Percentiles rank a stretch among this genome's conserved stretches.
Evolutionary conservation across 2,888 invertebrate genomes (phyloP).

Genomic region (Mesochorus sp.): DNA sequence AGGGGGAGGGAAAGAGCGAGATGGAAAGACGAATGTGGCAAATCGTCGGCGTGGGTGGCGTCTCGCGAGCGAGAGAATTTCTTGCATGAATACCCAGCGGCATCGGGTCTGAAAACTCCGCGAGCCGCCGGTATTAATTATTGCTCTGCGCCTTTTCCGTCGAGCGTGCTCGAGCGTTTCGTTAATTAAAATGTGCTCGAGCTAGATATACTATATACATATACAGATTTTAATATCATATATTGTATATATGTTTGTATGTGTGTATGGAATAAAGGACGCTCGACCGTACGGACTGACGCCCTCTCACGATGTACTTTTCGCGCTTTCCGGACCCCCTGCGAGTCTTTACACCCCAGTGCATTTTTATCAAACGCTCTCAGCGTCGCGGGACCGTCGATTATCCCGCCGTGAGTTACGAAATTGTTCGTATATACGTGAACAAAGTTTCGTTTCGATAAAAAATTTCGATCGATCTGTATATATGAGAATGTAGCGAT

Average conservation of each 20-base stretch:
- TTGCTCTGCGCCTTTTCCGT: slow-evolving; percentile 66
- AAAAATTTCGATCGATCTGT: too few relatives aligned
- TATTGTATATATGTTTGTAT: background rate
- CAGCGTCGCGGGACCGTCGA: background rate
- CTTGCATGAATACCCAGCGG: slow-evolving; percentile 75
- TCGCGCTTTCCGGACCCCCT: slow-evolving; percentile 42
- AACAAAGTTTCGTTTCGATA: too few relatives aligned
- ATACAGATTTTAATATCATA: background rate
- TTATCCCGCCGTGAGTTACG: background rate
- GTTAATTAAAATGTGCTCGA: slow-evolving; percentile 63
- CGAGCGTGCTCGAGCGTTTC: slow-evolving; percentile 59
- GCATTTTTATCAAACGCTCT: slow-evolving; percentile 7
- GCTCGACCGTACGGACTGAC: slow-evolving; percentile 47
- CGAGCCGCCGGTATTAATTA: slow-evolving; percentile 74
- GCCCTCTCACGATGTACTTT: slow-evolving; percentile 49
- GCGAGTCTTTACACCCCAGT: slow-evolving; percentile 19
- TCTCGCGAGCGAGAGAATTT: slow-evolving; percentile 68
- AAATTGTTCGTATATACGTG: background rate
- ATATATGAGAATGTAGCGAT: too few relatives aligned
- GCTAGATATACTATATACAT: slow-evolving; percentile 45
- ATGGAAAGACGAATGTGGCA: slow-evolving; percentile 37
- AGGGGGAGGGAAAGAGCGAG: slow-evolving; percentile 17
- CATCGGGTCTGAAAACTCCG: slow-evolving; percentile 72
- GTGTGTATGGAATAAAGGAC: slow-evolving; percentile 25
- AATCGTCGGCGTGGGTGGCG: slow-evolving; percentile 76